A percentile compares a stretch with the other conserved stretches of the same genome.
These are phyloP conservation scores for Philaethria dido DNA, from an alignment of 2,888 invertebrate species.

Conservation along the genomic window DNA sequence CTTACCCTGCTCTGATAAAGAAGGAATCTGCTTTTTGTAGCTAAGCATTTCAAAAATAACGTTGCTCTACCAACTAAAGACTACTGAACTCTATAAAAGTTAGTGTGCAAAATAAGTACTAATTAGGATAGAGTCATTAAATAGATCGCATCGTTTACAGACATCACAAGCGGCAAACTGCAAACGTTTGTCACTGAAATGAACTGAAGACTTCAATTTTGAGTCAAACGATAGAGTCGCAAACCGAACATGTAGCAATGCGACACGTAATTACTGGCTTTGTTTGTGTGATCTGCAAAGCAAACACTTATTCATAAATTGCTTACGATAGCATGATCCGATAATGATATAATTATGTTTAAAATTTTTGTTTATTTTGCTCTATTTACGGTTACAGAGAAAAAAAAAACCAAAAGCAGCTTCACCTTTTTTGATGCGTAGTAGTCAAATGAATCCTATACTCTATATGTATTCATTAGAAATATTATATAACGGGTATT, in stretches of 20 bases:
- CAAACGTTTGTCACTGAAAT: slow-evolving; percentile 7
- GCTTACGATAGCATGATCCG: background rate
- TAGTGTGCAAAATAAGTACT: background rate
- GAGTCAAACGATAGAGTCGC: slow-evolving; percentile 12
- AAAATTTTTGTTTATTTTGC: background rate
- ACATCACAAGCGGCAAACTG: no score
- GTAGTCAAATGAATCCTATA: no score
- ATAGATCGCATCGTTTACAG: slow-evolving; percentile 6
- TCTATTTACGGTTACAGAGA: no score
- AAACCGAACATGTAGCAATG: slow-evolving; percentile 9
- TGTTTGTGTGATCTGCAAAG: slow-evolving; percentile 26
- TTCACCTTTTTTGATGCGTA: no score
- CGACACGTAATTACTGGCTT: slow-evolving; percentile 22
- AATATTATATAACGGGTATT: no score
- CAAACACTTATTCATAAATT: slow-evolving; percentile 21
- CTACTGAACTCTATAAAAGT: background rate
- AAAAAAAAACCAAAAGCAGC: no score
- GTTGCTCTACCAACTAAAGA: background rate
- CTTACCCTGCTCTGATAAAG: no score
- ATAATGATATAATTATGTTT: background rate
- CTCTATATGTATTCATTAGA: no score
- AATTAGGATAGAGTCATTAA: background rate
- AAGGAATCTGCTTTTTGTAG: no score
- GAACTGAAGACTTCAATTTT: slow-evolving; percentile 5
- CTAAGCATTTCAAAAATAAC: background rate